Conservation (phyloP, 2,797 vertebrate species). For the Diplodus sargus region DNA sequence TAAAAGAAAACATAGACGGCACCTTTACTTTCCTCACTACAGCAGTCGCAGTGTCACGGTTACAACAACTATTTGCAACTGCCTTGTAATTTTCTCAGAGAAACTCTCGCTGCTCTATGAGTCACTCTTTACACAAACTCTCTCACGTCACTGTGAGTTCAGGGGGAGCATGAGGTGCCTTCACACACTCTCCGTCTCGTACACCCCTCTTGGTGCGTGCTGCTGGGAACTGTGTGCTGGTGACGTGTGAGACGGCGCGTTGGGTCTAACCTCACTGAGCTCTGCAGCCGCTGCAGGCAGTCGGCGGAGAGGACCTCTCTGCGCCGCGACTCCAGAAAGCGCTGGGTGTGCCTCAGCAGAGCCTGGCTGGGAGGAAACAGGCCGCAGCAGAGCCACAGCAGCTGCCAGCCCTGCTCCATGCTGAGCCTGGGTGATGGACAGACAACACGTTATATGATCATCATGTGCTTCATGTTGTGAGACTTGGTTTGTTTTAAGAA, state of each 20-base stretch:
- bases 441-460: too few relatives aligned
- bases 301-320: conserved; percentile 85
- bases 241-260: neutral
- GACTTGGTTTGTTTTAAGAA: neutral
- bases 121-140: neutral
- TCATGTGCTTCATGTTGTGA: neutral
- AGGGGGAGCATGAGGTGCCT: neutral
- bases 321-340: conserved; percentile 90
- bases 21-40: conserved; percentile 25
- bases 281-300: conserved; percentile 90
- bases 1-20: neutral
- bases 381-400: conserved; percentile 96
- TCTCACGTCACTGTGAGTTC: neutral
- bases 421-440: conserved; percentile 86
- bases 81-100: neutral
- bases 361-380: conserved; percentile 92
- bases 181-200: neutral
- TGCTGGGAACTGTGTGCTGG: neutral
- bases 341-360: conserved; percentile 90
- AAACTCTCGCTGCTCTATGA: conserved; percentile 19
- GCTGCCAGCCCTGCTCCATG: conserved; percentile 93
- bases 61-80: neutral
- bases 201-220: too few relatives aligned
- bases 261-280: conserved; percentile 88
- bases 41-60: neutral